Evolutionary conservation across 2,888 invertebrate genomes (phyloP), one percentile per base, ranked within the genome.

Genomic region (Drosophila mimica): DNA sequence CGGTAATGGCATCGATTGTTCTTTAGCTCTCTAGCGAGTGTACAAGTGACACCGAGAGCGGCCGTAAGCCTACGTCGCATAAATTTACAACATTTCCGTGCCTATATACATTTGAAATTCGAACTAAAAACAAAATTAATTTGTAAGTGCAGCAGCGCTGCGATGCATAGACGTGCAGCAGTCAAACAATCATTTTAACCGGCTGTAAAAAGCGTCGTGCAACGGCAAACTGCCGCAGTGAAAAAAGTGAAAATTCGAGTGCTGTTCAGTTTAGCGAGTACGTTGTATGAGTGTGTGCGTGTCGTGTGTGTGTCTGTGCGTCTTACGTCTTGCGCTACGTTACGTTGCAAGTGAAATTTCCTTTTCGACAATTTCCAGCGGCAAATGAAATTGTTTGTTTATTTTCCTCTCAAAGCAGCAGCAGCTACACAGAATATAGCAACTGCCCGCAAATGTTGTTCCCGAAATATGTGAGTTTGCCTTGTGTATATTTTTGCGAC

Each of bases 221-320:
- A 25, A 25, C 63, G 70, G 60, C 20, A 66, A 63, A 70, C 57
- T 64, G 82, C 78, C 48, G 62, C 49, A 54, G 81, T 79, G 82
- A 73, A 85, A 73, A 78, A 88, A 90, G 88, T 90, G 90, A 88
- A 90, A 88, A 85, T 82, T 81, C 65, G 76, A 79, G 88, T 75
- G 75, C 74, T 83, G 61, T 38, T 59, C 61, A 69, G 71, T 38
- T 72, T 58, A 71, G 74, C 81, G 79, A 83, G 68, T 46, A 70
- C 70, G 58, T 61, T 61, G 33, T 65, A 53, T 64, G 48, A 71
- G 59, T 66, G 48, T 82, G 68, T 78, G 74, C 79, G 74, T 54
- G 65, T 54, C 58, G 33, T 69, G 56, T 64, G 43, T 82, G 72
- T 78, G 74, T 76, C 70, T 57, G 77, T 76, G 84, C 79, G 72